These are phyloP conservation scores for Palythoa grandis DNA, from an alignment of 92 coral and sea anemone species.

Conservation along the genomic window DNA sequence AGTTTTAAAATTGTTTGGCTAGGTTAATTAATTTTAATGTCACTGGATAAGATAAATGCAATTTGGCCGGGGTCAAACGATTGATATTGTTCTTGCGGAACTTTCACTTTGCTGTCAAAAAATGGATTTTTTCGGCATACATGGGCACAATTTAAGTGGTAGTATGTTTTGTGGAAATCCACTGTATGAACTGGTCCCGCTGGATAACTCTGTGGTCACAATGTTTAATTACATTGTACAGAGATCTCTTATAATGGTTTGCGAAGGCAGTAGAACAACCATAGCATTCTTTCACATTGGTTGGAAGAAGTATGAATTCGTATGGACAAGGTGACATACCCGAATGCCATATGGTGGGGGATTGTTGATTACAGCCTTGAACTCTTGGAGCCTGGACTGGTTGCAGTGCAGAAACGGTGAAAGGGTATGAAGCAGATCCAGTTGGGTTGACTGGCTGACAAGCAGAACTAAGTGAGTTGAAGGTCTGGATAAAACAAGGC, in stretches of 20 bases:
- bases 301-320: conserved; percentile 19
- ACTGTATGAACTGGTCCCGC: conserved; percentile 36
- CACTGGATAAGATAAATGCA: not conserved
- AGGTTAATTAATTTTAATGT: not conserved
- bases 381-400: conserved; percentile 8
- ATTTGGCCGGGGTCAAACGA: conserved; percentile 24
- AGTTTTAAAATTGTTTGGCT: conserved; percentile 8
- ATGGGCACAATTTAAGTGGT: conserved; percentile 25
- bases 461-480: not conserved
- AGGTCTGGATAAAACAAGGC: not conserved
- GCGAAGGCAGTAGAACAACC: conserved; percentile 24
- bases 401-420: conserved; percentile 6
- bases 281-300: conserved; percentile 25
- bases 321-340: conserved; percentile 30
- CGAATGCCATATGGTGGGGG: conserved; percentile 33
- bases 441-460: conserved; percentile 10
- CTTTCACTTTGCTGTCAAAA: conserved; percentile 22
- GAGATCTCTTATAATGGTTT: conserved; percentile 23
- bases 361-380: conserved; percentile 3
- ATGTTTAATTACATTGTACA: conserved; percentile 16
- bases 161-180: conserved; percentile 30
- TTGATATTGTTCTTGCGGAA: conserved; percentile 8
- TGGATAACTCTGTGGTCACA: conserved; percentile 22
- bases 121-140: conserved; percentile 21
- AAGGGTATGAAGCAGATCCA: conserved; percentile 16